Conservation (phyloP, 2,797 vertebrate species). For the Microctenopoma lineatum region DNA sequence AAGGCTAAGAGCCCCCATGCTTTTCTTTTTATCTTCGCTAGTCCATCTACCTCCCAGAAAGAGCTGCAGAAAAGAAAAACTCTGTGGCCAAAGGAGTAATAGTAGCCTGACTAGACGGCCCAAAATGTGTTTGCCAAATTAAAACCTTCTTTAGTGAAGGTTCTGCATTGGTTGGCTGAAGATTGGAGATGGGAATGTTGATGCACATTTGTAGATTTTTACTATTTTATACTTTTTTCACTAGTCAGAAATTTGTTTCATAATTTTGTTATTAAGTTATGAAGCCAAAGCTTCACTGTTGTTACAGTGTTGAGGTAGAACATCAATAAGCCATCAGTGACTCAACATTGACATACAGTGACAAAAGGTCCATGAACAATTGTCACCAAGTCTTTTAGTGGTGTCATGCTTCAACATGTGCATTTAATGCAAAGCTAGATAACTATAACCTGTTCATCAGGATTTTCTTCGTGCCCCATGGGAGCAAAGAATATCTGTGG, state of each 20-base stretch:
- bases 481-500: not conserved
- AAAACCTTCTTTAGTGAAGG: conserved; percentile 38
- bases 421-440: conserved; percentile 14
- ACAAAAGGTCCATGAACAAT: no score
- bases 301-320: not conserved
- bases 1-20: conserved; percentile 49
- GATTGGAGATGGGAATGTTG: conserved; percentile 16
- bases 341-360: no score
- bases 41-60: conserved; percentile 35
- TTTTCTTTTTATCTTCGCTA: conserved; percentile 61
- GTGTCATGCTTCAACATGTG: not conserved
- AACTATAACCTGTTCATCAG: conserved; percentile 6
- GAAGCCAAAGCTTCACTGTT: not conserved
- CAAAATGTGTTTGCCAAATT: conserved; percentile 21
- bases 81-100: conserved; percentile 37
- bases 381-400: no score
- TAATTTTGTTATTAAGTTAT: not conserved
- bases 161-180: conserved; percentile 6
- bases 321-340: not conserved
- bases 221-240: not conserved
- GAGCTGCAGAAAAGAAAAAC: conserved; percentile 31
- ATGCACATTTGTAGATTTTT: not conserved
- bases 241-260: not conserved
- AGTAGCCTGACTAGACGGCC: conserved; percentile 28
- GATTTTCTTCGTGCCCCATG: conserved; percentile 11